Conservation (phyloP, 2,888 invertebrate species). For the Calliopum simillimum region DNA sequence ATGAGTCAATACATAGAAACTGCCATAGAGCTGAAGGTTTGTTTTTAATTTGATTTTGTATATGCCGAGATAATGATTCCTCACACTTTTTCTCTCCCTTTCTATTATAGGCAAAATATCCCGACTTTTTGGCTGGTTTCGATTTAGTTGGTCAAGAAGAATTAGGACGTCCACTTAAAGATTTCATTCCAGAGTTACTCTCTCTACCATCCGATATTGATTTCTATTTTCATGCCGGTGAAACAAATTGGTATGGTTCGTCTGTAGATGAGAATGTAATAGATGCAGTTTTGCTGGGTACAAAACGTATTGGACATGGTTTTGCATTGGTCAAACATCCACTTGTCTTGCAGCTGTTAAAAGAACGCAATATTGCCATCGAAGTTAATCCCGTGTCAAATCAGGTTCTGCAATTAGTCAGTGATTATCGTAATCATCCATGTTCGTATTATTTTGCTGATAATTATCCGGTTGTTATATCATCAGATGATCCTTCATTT, state of each 20-base stretch:
- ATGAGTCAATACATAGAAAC: slow-evolving; percentile 68
- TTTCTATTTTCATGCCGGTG: slow-evolving; percentile 85
- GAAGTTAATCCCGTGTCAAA: slow-evolving; percentile 87
- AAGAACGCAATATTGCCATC: slow-evolving; percentile 74
- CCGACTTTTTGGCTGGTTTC: slow-evolving; percentile 79
- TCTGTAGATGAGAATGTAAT: slow-evolving; percentile 78
- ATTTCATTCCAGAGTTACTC: slow-evolving; percentile 72
- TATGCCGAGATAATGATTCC: background rate
- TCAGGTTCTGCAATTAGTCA: slow-evolving; percentile 76
- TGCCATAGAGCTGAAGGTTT: slow-evolving; percentile 57
- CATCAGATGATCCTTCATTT: slow-evolving; percentile 83
- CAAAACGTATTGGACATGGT: slow-evolving; percentile 83
- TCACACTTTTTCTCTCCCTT: background rate
- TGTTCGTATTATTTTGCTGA: slow-evolving; percentile 74
- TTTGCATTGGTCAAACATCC: slow-evolving; percentile 83
- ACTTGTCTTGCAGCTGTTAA: slow-evolving; percentile 71
- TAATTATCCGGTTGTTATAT: slow-evolving; percentile 78
- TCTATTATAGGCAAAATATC: slow-evolving; percentile 68
- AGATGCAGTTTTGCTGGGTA: slow-evolving; percentile 80
- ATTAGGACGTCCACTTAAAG: slow-evolving; percentile 72
- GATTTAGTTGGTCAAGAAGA: slow-evolving; percentile 88
- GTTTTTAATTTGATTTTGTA: slow-evolving; percentile 2
- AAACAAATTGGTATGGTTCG: slow-evolving; percentile 80
- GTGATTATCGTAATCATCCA: slow-evolving; percentile 83
- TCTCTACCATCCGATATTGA: slow-evolving; percentile 69